These are phyloP conservation scores for Eupelmus urozonus DNA, from an alignment of 2,888 invertebrate species.

Conservation along the genomic window DNA sequence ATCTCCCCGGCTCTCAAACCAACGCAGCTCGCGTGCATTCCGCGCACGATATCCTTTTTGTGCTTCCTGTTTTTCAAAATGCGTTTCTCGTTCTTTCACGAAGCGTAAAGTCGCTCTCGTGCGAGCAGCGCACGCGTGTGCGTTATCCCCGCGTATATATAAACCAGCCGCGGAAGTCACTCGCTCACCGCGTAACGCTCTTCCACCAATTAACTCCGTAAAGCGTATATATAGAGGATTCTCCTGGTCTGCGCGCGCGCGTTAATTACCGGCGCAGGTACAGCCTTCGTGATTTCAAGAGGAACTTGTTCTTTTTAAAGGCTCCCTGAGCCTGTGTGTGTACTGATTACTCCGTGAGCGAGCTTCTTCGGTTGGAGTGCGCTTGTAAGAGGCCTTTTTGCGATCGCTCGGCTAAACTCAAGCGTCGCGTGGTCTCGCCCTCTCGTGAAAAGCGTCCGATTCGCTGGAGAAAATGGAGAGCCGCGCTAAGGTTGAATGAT, in stretches of 20 bases:
- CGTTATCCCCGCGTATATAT: neutral
- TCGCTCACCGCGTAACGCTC: constrained; percentile 33
- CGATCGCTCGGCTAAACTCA: no score
- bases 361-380: no score
- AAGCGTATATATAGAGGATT: constrained; percentile 28
- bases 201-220: constrained; percentile 53
- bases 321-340: no score
- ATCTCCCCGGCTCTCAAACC: no score
- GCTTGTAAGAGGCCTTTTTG: no score
- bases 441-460: neutral
- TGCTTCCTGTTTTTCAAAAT: constrained; percentile 42
- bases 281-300: constrained; percentile 53
- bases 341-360: constrained; percentile 33
- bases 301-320: constrained; percentile 47
- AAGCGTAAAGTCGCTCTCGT: constrained; percentile 40
- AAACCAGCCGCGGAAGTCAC: constrained; percentile 38
- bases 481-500: no score
- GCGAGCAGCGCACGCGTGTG: neutral
- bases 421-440: no score
- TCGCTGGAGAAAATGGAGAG: neutral
- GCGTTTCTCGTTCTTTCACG: constrained; percentile 21
- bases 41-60: no score
- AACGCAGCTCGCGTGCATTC: no score
- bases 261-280: constrained; percentile 53
- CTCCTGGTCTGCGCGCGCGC: constrained; percentile 41